Base-by-base conservation (phyloP, 2,888 invertebrate genomes). In the Melolontha melolontha region DNA sequence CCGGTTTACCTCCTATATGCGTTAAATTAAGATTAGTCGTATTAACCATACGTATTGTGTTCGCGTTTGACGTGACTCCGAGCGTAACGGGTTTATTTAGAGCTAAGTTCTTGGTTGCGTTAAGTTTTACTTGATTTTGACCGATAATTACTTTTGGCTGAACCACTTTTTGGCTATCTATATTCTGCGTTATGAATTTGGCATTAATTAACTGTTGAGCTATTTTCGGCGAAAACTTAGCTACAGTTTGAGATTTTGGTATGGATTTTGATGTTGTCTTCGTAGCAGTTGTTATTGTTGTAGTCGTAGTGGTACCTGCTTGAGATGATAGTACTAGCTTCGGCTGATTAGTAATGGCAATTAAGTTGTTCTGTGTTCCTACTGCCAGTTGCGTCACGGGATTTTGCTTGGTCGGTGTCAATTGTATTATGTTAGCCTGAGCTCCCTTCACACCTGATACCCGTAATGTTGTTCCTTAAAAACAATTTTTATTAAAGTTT, bases 1-100 rank as follows among this genome's bases (percentile, higher is more conserved):
- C 85, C 27, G 87, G 87, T 77, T 88, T 88, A 6, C 87, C 87
- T 52, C 85, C 85, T 34, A 88, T 82, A 66, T 87, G 86, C 0
- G 87, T 85, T 66, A 88, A 78, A 75, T 87, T 86, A 54, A 86
- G 75, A 69, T 83, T 83, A 12, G 85, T 79, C 1, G 86, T 82
- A 74, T 85, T 86, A 14, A 86, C 84, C 84, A 88, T 86, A 11
- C 87, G 81, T 62, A 86, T 84, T 2, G 81, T 77, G 64, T 79
- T 81, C 34, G 79, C 73, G 12, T 74, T 75, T n/a, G 67, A 44
- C 7, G 77, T 74, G 4, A 79, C 74, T 64, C 76, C 79, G 40
- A 80, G 72, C 5, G 80, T 75, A 42, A 78, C 73, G 0, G 77
- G 74, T 73, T 79, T 79, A n/a, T 75, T 71, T n/a, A 76, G 62